Evolutionary conservation across 2,797 vertebrate species (phyloP).

Genomic region (Leucoraja ocellata): DNA sequence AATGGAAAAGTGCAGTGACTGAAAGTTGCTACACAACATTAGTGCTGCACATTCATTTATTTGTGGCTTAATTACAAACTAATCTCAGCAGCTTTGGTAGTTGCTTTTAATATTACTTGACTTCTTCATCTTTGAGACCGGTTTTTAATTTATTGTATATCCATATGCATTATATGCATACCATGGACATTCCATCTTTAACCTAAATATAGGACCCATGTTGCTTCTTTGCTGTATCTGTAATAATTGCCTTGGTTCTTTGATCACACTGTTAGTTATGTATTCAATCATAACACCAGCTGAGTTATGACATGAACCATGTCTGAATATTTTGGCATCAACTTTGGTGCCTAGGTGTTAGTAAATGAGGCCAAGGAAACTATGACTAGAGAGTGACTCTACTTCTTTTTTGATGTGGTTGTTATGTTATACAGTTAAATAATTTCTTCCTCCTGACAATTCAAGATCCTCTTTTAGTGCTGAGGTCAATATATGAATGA

Average conservation of each 20-base stretch:
- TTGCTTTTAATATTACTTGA: background rate
- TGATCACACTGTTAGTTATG: background rate
- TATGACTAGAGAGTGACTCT: background rate
- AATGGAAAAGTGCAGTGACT: background rate
- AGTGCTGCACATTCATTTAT: background rate
- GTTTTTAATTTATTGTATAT: background rate
- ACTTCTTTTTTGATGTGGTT: background rate
- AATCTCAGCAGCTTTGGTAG: background rate
- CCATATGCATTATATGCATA: too few relatives aligned
- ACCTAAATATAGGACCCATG: background rate
- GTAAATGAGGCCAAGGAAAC: background rate
- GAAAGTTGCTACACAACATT: background rate
- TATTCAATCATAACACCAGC: slow-evolving; percentile 6
- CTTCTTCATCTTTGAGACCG: background rate
- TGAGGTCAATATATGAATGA: background rate
- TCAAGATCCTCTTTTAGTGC: background rate
- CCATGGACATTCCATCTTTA: background rate
- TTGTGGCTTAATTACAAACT: background rate
- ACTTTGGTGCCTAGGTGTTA: background rate
- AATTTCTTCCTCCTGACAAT: background rate
- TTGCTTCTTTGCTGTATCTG: background rate
- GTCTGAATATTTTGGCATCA: slow-evolving; percentile 19
- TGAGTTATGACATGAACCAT: slow-evolving; percentile 22
- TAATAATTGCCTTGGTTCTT: background rate
- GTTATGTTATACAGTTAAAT: background rate